phyloP scores from a whole-genome alignment of 2,888 invertebrate genomes.

The Habrosyne pyritoides region DNA sequence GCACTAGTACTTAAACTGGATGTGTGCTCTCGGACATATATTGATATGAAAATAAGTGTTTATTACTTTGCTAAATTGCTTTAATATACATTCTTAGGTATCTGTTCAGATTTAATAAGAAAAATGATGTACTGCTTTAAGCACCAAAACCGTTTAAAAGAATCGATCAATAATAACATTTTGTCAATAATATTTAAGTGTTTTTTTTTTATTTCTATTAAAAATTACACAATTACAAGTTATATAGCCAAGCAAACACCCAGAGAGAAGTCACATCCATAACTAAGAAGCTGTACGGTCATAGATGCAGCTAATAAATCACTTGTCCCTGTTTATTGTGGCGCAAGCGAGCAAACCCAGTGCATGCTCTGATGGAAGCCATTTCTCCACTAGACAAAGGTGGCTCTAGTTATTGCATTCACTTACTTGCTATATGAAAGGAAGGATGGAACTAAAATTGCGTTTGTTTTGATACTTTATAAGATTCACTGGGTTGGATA shows the following conservation, averaged over 20 bases:
- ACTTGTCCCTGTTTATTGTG: conserved; percentile 20
- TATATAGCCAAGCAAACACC: conserved; percentile 10
- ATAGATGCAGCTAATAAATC: conserved; percentile 28
- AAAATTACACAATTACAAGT: background rate
- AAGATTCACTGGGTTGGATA: no score
- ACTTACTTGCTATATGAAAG: background rate
- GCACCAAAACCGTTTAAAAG: no score
- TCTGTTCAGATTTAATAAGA: no score
- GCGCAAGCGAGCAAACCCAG: conserved; percentile 10
- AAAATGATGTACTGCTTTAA: no score
- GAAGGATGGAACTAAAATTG: background rate
- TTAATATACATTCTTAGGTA: no score
- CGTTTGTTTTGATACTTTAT: background rate
- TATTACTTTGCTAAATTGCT: no score
- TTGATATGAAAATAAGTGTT: no score
- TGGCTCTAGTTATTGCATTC: background rate
- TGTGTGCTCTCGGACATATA: no score
- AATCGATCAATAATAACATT: no score
- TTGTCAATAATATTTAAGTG: background rate
- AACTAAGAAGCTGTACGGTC: conserved; percentile 22
- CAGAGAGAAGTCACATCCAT: conserved; percentile 26
- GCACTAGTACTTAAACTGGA: background rate
- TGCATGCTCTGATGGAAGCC: conserved; percentile 13
- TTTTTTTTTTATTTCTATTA: background rate
- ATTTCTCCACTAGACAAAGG: conserved; percentile 15